Conservation (phyloP, 2,888 invertebrate species). For the Trichopria drosophilae region DNA sequence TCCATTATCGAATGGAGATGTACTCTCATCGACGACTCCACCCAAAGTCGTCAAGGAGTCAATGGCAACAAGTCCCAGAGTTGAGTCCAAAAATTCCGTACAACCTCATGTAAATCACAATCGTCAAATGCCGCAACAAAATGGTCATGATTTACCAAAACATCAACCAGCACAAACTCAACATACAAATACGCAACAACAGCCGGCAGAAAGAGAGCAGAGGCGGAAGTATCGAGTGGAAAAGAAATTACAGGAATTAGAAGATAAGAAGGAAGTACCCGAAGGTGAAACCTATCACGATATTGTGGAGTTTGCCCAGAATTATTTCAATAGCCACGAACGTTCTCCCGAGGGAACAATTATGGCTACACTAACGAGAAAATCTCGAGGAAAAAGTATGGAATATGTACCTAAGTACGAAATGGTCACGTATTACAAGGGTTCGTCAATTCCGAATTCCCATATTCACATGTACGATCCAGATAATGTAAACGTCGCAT, state of each 20-base stretch:
- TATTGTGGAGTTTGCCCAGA: conserved; percentile 90
- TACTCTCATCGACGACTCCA: conserved; percentile 45
- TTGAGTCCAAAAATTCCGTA: conserved; percentile 45
- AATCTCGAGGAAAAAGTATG: conserved; percentile 71
- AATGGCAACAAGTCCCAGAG: conserved; percentile 41
- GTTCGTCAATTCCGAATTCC: conserved; percentile 86
- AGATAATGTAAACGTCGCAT: conserved; percentile 87
- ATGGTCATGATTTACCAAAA: conserved; percentile 32
- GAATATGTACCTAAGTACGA: conserved; percentile 87
- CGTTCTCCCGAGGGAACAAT: conserved; percentile 84
- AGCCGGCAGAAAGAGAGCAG: conserved; percentile 71
- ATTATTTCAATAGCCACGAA: conserved; percentile 88
- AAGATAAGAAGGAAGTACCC: conserved; percentile 60
- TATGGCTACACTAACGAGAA: conserved; percentile 82
- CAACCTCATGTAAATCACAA: conserved; percentile 39
- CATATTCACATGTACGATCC: conserved; percentile 95
- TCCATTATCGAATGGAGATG: conserved; percentile 44
- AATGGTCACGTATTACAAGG: conserved; percentile 88
- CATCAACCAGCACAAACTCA: conserved; percentile 6
- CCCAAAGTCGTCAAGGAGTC: conserved; percentile 49
- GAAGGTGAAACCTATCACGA: conserved; percentile 67
- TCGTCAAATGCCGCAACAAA: conserved; percentile 35
- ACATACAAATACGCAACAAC: conserved; percentile 34
- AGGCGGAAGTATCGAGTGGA: conserved; percentile 84
- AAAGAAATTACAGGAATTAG: conserved; percentile 81